A percentile compares a stretch with the other conserved stretches of the same genome.
phyloP scores from a whole-genome alignment of 1,140 invertebrate genomes.

The Pseudomyrmex flavicornis region DNA sequence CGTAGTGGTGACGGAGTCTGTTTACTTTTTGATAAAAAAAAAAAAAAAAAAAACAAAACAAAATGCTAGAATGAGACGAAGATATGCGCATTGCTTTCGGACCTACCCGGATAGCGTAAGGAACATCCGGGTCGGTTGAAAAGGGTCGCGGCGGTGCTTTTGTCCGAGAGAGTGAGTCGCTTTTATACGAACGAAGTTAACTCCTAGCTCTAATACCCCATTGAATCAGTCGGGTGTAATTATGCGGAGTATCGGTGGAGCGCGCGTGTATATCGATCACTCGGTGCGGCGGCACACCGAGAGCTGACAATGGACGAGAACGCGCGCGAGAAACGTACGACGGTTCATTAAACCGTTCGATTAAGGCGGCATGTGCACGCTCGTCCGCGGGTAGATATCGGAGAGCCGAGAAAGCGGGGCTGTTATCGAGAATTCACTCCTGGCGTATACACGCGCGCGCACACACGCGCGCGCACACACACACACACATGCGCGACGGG shows the following conservation, averaged over 20 bases:
- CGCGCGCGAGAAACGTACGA: conserved; percentile 2
- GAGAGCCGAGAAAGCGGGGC: conserved; percentile 21
- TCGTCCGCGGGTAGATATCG: conserved; percentile 50
- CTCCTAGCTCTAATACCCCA: conserved; percentile 37
- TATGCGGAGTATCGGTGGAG: conserved; percentile 67
- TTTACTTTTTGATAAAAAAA: conserved; percentile 60
- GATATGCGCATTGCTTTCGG: too few species aligned
- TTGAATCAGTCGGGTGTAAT: conserved; percentile 70
- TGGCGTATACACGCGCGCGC: background rate
- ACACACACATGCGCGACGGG: conserved; percentile 4
- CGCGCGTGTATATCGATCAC: conserved; percentile 67
- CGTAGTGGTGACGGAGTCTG: conserved; percentile 16
- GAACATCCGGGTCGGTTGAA: conserved; percentile 57
- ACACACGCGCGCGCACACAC: too few species aligned
- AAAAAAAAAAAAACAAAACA: background rate
- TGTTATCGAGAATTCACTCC: conserved; percentile 40
- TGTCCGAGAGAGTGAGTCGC: conserved; percentile 65
- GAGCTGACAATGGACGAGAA: conserved; percentile 67
- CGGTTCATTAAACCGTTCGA: conserved; percentile 75
- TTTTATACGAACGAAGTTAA: conserved; percentile 19
- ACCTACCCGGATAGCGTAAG: background rate
- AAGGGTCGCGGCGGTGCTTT: conserved; percentile 68
- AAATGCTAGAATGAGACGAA: conserved; percentile 16
- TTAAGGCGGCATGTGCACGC: conserved; percentile 68
- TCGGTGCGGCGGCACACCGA: conserved; percentile 33